A percentile compares a stretch with the other conserved stretches of the same genome.
Evolutionary conservation across 2,797 vertebrate genomes (phyloP).

Genomic region (Eupleurogrammus muticus): DNA sequence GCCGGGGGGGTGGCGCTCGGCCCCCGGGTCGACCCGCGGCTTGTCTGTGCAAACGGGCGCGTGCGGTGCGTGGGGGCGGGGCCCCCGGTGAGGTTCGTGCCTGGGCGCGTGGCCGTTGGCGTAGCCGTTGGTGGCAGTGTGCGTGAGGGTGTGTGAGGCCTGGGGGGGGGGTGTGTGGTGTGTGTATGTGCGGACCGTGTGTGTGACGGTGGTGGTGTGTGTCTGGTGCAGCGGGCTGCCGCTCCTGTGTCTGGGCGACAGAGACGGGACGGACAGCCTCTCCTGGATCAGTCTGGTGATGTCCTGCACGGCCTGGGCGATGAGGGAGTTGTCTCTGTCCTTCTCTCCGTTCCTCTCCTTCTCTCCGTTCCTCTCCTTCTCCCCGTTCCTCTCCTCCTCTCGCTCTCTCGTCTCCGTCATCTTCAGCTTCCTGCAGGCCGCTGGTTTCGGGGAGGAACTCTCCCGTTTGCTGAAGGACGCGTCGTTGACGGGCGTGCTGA

Average conservation of each 20-base stretch:
- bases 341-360: slow-evolving; percentile 46
- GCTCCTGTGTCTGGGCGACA: slow-evolving; percentile 74
- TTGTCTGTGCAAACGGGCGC: slow-evolving; percentile 86
- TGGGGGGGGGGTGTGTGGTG: slow-evolving; percentile 62
- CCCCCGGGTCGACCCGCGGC: slow-evolving; percentile 59
- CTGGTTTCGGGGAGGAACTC: slow-evolving; percentile 85
- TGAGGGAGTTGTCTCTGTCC: slow-evolving; percentile 79
- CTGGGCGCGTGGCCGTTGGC: slow-evolving; percentile 74
- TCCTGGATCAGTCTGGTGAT: slow-evolving; percentile 88
- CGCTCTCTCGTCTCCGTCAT: slow-evolving; percentile 83
- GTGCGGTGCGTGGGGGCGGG: slow-evolving; percentile 72
- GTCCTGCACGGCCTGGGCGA: slow-evolving; percentile 85
- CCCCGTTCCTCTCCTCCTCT: slow-evolving; percentile 55
- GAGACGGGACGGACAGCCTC: slow-evolving; percentile 84
- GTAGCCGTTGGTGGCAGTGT: slow-evolving; percentile 72
- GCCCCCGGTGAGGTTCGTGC: slow-evolving; percentile 77
- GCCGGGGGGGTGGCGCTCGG: slow-evolving; percentile 70
- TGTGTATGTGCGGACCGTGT: slow-evolving; percentile 79
- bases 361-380: slow-evolving; percentile 42
- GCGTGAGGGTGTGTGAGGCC: slow-evolving; percentile 64
- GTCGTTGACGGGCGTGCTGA: slow-evolving; percentile 85
- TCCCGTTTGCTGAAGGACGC: slow-evolving; percentile 71
- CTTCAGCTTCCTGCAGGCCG: slow-evolving; percentile 88
- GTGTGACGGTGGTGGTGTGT: slow-evolving; percentile 80
- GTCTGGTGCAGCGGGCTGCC: slow-evolving; percentile 75